Base-by-base conservation (phyloP, 2,113 vertebrate species). In the Callionymus lyra region DNA sequence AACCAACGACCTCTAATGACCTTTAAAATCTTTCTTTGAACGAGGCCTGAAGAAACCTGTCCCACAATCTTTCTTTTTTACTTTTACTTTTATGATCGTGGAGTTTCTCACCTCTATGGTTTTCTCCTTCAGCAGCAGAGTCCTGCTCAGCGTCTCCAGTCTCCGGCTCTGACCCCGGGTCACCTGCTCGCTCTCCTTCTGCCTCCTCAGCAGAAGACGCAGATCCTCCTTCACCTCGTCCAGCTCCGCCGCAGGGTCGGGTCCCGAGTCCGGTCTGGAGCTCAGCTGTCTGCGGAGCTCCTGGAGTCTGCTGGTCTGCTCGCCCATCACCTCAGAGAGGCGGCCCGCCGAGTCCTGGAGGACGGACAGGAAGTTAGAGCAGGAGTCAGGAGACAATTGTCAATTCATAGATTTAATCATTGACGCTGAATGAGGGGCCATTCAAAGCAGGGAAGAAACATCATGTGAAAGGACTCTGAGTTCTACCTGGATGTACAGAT, bases 101-200 rank as follows among this genome's bases (percentile, higher is more conserved):
- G n/a, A n/a, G n/a, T n/a, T n/a, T n/a, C 72, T 65, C 19, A 93
- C 91, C 92, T 89, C 87, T 65, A 94, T 89, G 44, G 90, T 65
- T 21, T 90, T 85, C 41, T 94, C 91, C 70, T 94, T 95, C 44
- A 87, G 81, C 41, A 78, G 82, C 31, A 89, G 67, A 9, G 50
- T 89, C 67, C 85, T 85, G 64, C 59, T 86, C 47, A 92, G 72
- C 21, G 85, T 73, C 41, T 91, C 88, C n/a, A 93, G 58, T 34
- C 83, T 82, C 0, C 71, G 75, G 2, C 82, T 80, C 65, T 89
- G 90, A 56, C 82, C 81, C 55, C 89, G 80, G 46, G 87, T 80
- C 60, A 91, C 88, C 61, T 91, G 87, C 83, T 84, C 84, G 68
- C 72, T 86, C 70, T 93, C 90, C 60, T 81, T 83, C 68, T 90